Evolutionary conservation across 2,888 invertebrate species (phyloP).

Genomic region (Amorpha juglandis): DNA sequence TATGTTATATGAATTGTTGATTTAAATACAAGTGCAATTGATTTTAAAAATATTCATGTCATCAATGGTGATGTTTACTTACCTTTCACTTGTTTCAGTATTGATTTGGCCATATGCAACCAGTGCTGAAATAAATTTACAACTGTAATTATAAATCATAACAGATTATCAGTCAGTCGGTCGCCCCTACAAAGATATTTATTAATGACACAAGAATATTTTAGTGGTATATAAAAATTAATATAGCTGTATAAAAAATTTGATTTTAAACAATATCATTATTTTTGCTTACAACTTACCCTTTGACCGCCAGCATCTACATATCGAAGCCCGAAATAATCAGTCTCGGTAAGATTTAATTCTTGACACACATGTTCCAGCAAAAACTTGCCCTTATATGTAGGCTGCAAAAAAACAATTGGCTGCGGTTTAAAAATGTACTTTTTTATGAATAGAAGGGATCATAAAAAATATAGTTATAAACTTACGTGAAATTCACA

Average conservation of each 20-base stretch:
- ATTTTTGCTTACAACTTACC: conserved; percentile 81
- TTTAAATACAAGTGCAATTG: too few relatives aligned
- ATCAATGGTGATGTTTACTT: too few relatives aligned
- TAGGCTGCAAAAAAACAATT: conserved; percentile 85
- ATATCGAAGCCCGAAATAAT: conserved; percentile 97
- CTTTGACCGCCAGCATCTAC: conserved; percentile 94
- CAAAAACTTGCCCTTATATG: conserved; percentile 94
- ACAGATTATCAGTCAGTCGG: background rate
- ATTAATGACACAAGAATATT: too few relatives aligned
- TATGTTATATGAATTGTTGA: too few relatives aligned
- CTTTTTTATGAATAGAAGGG: background rate
- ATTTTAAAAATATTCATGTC: too few relatives aligned
- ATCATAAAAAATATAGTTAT: too few relatives aligned
- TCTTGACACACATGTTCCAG: conserved; percentile 96
- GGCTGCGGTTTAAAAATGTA: background rate
- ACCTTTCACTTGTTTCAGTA: conserved; percentile 96
- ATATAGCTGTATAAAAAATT: too few relatives aligned
- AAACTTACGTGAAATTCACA: conserved; percentile 92
- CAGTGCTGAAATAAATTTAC: conserved; percentile 90
- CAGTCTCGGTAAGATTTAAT: conserved; percentile 95
- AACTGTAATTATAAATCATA: background rate
- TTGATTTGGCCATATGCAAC: conserved; percentile 95
- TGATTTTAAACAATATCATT: too few relatives aligned
- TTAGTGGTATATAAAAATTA: too few relatives aligned
- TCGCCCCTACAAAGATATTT: too few relatives aligned